Evolutionary conservation across 2,888 invertebrate species (phyloP), one percentile per base, ranked within the genome.

Genomic region (Drosophila sordidapex): DNA sequence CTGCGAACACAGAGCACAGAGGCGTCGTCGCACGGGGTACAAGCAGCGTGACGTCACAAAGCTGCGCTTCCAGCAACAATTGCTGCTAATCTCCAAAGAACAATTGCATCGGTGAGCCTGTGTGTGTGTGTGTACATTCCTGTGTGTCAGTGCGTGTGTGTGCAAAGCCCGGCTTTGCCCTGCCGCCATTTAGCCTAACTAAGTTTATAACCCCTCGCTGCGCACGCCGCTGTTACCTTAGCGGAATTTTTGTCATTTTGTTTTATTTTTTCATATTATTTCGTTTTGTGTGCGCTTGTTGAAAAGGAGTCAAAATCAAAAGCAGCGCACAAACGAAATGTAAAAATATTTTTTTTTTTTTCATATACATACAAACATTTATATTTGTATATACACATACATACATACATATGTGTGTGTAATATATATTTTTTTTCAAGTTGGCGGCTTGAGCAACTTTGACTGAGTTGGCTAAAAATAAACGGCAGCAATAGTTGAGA

Each of bases 381-480:
- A 11, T 40, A 54, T 49, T 46, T 31, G 13, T 46, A 29, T 49
- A 15, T 36, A 18, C 31, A 70, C 40, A 59, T 43, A 36, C 40
- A 29, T 61, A 46, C 15, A 21, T 61, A 31, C 31, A 21, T 59
- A 11, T 54, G 36, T 13, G 25, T 36, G 35, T 54, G 35, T 54
- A 36, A 53, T 53, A n/a, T 53, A n/a, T 51, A 56, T 51, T 38
- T 59, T 21, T 62, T 36, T 90, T 86, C 76, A 90, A 90, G 89
- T 89, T 85, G 82, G 85, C 77, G 85, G 83, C 86, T 86, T 83
- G 83, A 90, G 84, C 87, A 88, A 90, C 90, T 79, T 75, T 79
- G 67, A 58, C 87, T 87, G 89, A 88, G 86, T 83, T 88, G 87
- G 86, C 86, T 90, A 86, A 85, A 90, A 86, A 86, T 90, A 86